Evolutionary conservation across 2,113 vertebrate species (phyloP), one percentile per base, ranked within the genome.

Genomic region (Cyanocitta stelleri): DNA sequence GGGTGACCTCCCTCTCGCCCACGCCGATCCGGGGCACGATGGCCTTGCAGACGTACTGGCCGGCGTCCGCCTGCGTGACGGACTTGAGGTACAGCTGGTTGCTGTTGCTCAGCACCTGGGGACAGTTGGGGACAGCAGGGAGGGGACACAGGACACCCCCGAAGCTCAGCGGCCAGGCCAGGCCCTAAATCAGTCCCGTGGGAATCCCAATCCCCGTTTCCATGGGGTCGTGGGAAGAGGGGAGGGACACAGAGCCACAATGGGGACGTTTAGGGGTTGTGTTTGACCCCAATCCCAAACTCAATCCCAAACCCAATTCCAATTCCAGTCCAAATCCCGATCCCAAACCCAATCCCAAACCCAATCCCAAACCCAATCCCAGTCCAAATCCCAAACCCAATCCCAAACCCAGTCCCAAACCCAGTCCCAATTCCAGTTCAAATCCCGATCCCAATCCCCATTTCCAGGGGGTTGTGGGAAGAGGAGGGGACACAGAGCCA

Each of bases 21-120:
- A 99, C 99, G 3, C 99, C 99, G 4, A 99, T 99, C 21, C 99
- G 96, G 8, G 99, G 99, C 3, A 99, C 99, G 24, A 99, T 99
- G 98, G 99, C 99, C 87, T 99, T 99, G 98, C 99, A 99, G 85
- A 99, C 97, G 39, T 99, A 99, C 85, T 98, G 99, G 56, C 99
- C 99, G 0, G 99, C 99, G 7, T 99, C 99, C 0, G 98, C 97
- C 91, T 99, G 99, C 9, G 98, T 99, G 75, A 99, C 99, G 0
- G 99, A 98, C 97, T 99, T 99, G 89, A 99, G 92, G 86, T 98
- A 98, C 89, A 99, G 97, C 97, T 99, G 99, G 98, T 99, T 99
- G 95, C 99, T 99, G 97, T 99, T 99, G 98, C 99, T 99, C 69
- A 99, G 98, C 21, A 99, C 99, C 99, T 99, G 97, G 72, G 2